These are phyloP conservation scores for Nasonia oneida DNA, from an alignment of 2,888 invertebrate species.

Conservation along the genomic window DNA sequence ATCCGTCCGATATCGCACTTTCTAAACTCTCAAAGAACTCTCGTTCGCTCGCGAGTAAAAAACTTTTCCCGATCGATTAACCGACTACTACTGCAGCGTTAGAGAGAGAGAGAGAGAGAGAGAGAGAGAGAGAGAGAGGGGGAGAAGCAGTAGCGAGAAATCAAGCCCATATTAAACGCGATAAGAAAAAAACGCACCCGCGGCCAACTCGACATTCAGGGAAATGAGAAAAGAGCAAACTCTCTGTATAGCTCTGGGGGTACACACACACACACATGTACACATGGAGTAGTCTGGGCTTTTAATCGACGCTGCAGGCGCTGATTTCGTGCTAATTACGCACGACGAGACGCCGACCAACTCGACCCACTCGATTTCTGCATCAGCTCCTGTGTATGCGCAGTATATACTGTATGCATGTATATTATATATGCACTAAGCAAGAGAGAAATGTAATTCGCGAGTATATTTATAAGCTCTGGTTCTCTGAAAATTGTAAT, in stretches of 20 bases:
- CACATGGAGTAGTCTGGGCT: not conserved
- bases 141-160: constrained; percentile 18
- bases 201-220: not conserved
- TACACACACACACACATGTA: not conserved
- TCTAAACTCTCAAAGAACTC: constrained; percentile 22
- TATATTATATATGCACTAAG: not conserved
- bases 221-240: constrained; percentile 21
- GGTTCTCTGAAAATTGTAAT: constrained; percentile 37
- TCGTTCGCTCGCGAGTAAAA: not conserved
- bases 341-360: not conserved
- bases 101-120: not conserved
- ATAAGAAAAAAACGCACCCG: constrained; percentile 9
- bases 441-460: not conserved
- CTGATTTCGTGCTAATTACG: constrained; percentile 43
- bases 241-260: not conserved
- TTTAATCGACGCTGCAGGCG: constrained; percentile 40
- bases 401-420: not conserved
- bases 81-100: not conserved
- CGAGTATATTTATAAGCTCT: too few relatives aligned
- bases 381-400: not conserved
- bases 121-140: too few relatives aligned
- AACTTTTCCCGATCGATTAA: constrained; percentile 35
- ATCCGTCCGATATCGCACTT: not conserved
- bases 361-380: not conserved
- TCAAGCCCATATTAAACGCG: constrained; percentile 21